phyloP scores from a whole-genome alignment of 2,797 vertebrate genomes.

The Cryptoprocta ferox region DNA sequence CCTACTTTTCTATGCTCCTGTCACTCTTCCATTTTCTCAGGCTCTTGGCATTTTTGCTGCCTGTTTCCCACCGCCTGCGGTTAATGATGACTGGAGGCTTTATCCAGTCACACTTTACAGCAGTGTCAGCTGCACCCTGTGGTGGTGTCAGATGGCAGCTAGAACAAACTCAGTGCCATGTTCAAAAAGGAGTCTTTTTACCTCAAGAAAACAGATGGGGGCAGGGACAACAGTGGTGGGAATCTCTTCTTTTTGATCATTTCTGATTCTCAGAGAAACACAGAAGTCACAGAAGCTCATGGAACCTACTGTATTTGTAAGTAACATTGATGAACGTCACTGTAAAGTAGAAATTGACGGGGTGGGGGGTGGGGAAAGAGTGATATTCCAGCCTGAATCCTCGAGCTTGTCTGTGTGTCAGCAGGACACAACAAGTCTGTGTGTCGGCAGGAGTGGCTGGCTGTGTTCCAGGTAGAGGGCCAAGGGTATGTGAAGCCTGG shows the following conservation, averaged over 20 bases:
- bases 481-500: not conserved
- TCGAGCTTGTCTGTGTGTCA: not conserved
- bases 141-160: conserved; percentile 54
- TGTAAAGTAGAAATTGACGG: not conserved
- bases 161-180: not conserved
- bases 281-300: conserved; percentile 2
- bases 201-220: conserved; percentile 24
- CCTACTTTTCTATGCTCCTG: not conserved
- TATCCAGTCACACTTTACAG: not conserved
- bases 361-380: not conserved
- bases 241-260: conserved; percentile 8
- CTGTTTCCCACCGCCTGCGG: not conserved
- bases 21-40: not conserved
- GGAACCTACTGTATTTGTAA: not conserved
- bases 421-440: not conserved
- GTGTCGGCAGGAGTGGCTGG: not conserved
- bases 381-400: not conserved
- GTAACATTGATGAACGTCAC: not conserved
- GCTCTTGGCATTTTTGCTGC: conserved; percentile 25
- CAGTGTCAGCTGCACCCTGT: conserved; percentile 43
- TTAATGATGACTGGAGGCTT: conserved; percentile 61
- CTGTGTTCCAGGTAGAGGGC: not conserved
- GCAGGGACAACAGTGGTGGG: not conserved
- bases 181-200: conserved; percentile 57
- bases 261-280: conserved; percentile 44